phyloP scores from a whole-genome alignment of 35 echinoderm and acorn worm genomes.

The Diadema setosum region DNA sequence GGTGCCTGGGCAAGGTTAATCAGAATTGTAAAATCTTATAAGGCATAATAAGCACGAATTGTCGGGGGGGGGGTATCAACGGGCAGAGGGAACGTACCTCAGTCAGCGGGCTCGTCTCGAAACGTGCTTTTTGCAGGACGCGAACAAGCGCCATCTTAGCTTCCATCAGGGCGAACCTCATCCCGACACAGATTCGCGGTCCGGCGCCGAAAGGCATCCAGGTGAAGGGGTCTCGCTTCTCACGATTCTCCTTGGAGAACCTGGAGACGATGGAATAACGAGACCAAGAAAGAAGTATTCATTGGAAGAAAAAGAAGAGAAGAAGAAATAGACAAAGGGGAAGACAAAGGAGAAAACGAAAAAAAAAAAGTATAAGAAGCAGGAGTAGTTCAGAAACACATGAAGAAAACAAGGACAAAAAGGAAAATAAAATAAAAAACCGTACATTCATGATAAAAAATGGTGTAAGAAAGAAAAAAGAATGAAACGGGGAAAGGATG shows the following conservation, averaged over 20 bases:
- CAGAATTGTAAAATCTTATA: too few species aligned
- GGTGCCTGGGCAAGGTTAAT: too few species aligned
- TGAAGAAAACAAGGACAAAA: neutral
- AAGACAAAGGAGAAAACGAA: neutral
- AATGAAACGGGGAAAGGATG: too few species aligned
- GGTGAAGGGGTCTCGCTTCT: neutral
- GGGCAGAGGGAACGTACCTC: constrained; percentile 9
- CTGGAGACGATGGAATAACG: neutral
- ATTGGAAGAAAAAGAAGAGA: neutral
- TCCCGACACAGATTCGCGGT: neutral
- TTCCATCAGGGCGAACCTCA: neutral
- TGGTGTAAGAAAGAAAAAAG: too few species aligned
- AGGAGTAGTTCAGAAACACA: neutral
- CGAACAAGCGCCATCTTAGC: neutral
- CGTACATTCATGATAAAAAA: neutral
- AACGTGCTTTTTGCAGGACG: neutral
- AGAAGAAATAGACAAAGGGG: neutral
- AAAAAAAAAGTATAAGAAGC: neutral
- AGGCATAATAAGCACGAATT: too few species aligned
- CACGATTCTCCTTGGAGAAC: neutral
- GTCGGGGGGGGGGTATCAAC: too few species aligned
- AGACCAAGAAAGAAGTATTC: neutral
- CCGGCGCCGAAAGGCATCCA: neutral
- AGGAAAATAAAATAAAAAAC: neutral
- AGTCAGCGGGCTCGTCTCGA: neutral